Evolutionary conservation across 1,140 invertebrate species (phyloP).

Genomic region (Aphis gossypii): DNA sequence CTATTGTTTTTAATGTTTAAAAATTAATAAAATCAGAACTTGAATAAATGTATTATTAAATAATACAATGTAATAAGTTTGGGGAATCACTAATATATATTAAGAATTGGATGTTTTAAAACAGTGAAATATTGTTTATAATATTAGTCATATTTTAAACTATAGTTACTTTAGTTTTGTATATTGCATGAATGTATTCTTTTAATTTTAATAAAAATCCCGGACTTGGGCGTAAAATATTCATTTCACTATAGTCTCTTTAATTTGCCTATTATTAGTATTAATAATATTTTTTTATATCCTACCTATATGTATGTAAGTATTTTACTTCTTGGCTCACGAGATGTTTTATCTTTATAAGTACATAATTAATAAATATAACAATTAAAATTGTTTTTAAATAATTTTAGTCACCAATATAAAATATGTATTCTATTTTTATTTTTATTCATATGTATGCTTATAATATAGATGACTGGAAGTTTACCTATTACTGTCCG

Average conservation of each 20-base stretch:
- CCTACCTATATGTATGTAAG: neutral
- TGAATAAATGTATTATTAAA: neutral
- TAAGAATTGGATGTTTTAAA: neutral
- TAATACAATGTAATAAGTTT: neutral
- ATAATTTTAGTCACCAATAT: neutral
- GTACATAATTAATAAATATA: neutral
- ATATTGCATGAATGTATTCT: too few species aligned
- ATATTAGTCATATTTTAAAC: neutral
- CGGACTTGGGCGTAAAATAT: too few species aligned
- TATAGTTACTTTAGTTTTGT: too few species aligned
- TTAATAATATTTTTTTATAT: too few species aligned
- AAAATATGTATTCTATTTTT: neutral
- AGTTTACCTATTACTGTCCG: conserved; percentile 97
- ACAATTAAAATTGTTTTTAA: neutral
- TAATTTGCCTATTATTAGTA: too few species aligned
- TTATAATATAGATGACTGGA: conserved; percentile 77
- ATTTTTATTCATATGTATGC: neutral
- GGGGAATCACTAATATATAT: too few species aligned
- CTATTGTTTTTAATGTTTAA: too few species aligned
- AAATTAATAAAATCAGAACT: neutral
- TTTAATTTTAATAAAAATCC: too few species aligned
- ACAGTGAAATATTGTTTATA: neutral
- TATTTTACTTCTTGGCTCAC: neutral
- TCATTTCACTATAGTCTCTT: too few species aligned
- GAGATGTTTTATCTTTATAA: neutral